Evolutionary conservation across 2,888 invertebrate species (phyloP).

Genomic region (Salticus scenicus): DNA sequence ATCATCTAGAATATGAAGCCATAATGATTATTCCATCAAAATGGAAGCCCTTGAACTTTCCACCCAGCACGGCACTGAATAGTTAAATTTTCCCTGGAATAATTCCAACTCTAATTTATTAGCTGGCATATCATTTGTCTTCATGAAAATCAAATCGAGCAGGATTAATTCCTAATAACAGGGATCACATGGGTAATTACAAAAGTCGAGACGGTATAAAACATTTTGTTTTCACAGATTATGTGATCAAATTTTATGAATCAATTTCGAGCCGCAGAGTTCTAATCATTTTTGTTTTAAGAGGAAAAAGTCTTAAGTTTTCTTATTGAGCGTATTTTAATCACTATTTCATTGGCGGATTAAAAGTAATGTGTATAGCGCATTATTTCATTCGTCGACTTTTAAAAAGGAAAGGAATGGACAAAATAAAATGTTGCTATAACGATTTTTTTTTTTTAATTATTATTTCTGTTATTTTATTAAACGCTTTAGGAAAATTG

Average conservation of each 20-base stretch:
- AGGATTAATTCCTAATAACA: neutral
- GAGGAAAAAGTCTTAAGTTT: no score
- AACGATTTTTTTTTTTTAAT: no score
- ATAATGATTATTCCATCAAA: neutral
- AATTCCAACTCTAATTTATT: neutral
- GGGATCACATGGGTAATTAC: conserved; percentile 2
- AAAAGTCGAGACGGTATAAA: neutral
- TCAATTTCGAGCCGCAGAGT: neutral
- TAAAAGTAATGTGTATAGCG: no score
- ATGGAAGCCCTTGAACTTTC: neutral
- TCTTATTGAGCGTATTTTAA: no score
- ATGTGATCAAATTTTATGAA: neutral
- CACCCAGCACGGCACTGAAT: neutral
- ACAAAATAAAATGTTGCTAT: no score
- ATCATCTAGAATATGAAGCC: neutral
- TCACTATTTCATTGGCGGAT: no score
- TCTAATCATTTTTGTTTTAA: no score
- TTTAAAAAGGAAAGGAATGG: no score
- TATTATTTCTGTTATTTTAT: no score
- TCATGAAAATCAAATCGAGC: conserved; percentile 6
- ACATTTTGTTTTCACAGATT: neutral
- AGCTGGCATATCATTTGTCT: neutral
- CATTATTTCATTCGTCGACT: no score
- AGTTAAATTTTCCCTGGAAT: neutral
- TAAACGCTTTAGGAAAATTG: no score